A percentile compares a stretch with the other conserved stretches of the same genome.
These are phyloP conservation scores for Nysson spinosus DNA, from an alignment of 2,888 invertebrate species.

Conservation along the genomic window DNA sequence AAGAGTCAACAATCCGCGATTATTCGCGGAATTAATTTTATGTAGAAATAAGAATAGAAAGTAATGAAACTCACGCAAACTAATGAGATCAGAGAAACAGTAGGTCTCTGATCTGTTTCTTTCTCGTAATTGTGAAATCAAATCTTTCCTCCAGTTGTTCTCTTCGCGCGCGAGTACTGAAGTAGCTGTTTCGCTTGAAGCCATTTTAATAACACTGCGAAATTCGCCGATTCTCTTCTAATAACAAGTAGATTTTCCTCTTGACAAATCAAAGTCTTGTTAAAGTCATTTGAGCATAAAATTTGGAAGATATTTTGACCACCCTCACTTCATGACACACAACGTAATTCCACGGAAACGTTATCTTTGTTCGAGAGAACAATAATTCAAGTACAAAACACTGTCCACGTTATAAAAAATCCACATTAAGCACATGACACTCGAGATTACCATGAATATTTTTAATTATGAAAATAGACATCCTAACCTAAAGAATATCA, in stretches of 20 bases:
- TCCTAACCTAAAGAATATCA: slow-evolving; percentile 67
- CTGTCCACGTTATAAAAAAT: slow-evolving; percentile 28
- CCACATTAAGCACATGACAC: slow-evolving; percentile 60
- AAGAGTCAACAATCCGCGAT: background rate
- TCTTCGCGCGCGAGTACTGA: slow-evolving; percentile 68
- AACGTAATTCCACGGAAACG: slow-evolving; percentile 9
- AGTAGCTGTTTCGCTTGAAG: slow-evolving; percentile 61
- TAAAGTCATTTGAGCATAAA: slow-evolving; percentile 33
- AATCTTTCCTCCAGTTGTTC: slow-evolving; percentile 83
- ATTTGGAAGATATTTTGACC: slow-evolving; percentile 29
- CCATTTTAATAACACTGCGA: slow-evolving; percentile 60
- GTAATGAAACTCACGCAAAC: slow-evolving; percentile 83
- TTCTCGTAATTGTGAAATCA: slow-evolving; percentile 84
- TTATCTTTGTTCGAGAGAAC: slow-evolving; percentile 8
- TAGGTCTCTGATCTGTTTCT: slow-evolving; percentile 87
- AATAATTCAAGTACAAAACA: slow-evolving; percentile 20
- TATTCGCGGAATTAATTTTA: background rate
- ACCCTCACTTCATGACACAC: slow-evolving; percentile 23
- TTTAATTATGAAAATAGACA: slow-evolving; percentile 63
- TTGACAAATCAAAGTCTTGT: slow-evolving; percentile 44
- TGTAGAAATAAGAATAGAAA: background rate
- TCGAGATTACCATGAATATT: slow-evolving; percentile 46
- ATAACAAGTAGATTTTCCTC: slow-evolving; percentile 19
- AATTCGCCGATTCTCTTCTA: slow-evolving; percentile 8
- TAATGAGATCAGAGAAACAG: slow-evolving; percentile 88